These are phyloP conservation scores for Stegodyphus dumicola DNA, from an alignment of 1,140 invertebrate genomes.

Conservation along the genomic window DNA sequence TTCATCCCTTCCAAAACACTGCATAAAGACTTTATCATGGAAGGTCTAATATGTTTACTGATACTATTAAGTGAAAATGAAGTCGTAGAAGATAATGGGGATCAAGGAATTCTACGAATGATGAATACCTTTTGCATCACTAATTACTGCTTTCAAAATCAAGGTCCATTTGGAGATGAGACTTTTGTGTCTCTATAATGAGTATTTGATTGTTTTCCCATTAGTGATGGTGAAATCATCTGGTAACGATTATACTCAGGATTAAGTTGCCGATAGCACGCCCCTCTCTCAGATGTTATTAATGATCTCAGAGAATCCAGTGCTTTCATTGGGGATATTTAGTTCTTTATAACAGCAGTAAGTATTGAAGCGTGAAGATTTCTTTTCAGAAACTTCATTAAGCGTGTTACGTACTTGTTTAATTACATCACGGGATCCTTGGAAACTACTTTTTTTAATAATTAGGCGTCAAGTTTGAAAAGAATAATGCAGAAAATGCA, in stretches of 20 bases:
- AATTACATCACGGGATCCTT: too few relatives aligned
- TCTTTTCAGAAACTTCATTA: constrained; percentile 37
- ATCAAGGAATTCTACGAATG: not conserved
- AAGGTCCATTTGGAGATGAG: constrained; percentile 43
- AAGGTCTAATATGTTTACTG: not conserved
- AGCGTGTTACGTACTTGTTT: not conserved
- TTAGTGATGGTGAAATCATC: constrained; percentile 48
- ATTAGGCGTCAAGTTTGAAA: too few relatives aligned
- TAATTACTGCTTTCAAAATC: constrained; percentile 48
- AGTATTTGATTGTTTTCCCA: constrained; percentile 45
- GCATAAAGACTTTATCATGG: not conserved
- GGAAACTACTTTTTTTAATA: too few relatives aligned
- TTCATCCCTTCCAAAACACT: not conserved
- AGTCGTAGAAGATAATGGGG: not conserved
- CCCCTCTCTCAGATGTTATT: constrained; percentile 8
- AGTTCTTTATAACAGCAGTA: constrained; percentile 4
- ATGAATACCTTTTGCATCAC: constrained; percentile 26
- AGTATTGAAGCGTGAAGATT: not conserved
- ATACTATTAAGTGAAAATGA: constrained; percentile 3
- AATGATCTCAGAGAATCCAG: constrained; percentile 17
- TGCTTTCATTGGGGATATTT: constrained; percentile 15
- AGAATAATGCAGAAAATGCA: too few relatives aligned
- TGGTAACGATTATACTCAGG: constrained; percentile 47
- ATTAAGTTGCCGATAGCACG: constrained; percentile 50
- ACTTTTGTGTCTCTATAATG: constrained; percentile 45